Conservation (phyloP, 2,113 vertebrate genomes). For the Antechinus flavipes region DNA sequence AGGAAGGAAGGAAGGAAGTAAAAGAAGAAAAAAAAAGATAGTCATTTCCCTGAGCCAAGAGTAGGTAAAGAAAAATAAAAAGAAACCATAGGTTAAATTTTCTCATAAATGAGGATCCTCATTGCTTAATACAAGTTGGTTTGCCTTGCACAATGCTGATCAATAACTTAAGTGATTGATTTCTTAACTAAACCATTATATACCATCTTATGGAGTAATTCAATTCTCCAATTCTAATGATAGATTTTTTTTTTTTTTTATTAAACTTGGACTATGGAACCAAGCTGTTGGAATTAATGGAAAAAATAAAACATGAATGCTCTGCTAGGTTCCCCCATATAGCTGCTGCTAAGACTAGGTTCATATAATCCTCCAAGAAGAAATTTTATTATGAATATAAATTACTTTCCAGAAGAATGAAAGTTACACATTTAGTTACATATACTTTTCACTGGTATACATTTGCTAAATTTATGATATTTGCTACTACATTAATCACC, state of each 20-base stretch:
- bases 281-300: slow-evolving; percentile 18
- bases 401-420: slow-evolving; percentile 40
- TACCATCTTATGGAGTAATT: background rate
- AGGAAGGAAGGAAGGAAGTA: background rate
- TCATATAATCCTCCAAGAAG: background rate
- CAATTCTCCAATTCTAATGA: slow-evolving; percentile 9
- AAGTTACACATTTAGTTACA: background rate
- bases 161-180: background rate
- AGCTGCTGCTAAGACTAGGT: background rate
- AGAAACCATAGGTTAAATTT: background rate
- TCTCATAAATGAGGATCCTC: background rate
- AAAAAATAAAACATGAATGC: slow-evolving; percentile 20
- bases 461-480: slow-evolving; percentile 32
- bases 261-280: slow-evolving; percentile 6
- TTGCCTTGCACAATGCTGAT: background rate
- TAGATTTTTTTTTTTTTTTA: background rate
- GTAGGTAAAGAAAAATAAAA: background rate
- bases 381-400: slow-evolving; percentile 54
- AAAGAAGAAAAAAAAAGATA: background rate
- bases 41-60: background rate
- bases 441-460: background rate
- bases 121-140: background rate
- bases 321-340: background rate
- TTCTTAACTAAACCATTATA: background rate
- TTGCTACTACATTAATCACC: background rate